A percentile compares a stretch with the other conserved stretches of the same genome.
Conservation (phyloP, 2,797 vertebrate genomes). For the Neosilurus mollespiculum region DNA sequence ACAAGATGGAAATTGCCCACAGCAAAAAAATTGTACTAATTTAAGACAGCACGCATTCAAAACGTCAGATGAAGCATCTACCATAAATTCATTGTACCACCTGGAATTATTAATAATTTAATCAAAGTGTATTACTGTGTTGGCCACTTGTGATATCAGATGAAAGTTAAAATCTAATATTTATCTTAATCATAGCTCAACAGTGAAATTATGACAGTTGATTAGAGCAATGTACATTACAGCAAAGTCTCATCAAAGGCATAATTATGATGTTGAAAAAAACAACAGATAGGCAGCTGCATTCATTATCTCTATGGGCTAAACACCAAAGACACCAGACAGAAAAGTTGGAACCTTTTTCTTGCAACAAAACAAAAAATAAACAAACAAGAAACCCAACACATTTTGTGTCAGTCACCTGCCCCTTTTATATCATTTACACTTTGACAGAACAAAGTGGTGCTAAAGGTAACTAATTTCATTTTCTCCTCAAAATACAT, state of each 20-base stretch:
- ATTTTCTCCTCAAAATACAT: neutral
- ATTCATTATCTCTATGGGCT: neutral
- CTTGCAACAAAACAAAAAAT: neutral
- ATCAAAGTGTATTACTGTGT: neutral
- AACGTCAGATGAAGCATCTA: neutral
- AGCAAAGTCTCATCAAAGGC: neutral
- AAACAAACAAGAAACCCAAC: too few species aligned
- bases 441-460: neutral
- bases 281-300: neutral
- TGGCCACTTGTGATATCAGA: neutral
- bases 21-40: neutral
- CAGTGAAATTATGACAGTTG: neutral
- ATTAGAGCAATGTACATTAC: neutral
- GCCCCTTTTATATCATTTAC: neutral
- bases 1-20: neutral
- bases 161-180: neutral
- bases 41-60: neutral
- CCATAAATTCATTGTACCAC: neutral
- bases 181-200: neutral
- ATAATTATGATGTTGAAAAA: neutral
- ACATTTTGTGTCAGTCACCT: neutral
- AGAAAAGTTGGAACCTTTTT: neutral
- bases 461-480: neutral
- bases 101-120: neutral
- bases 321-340: neutral